phyloP scores from a whole-genome alignment of 1,140 invertebrate genomes.

The Chelonus insularis region DNA sequence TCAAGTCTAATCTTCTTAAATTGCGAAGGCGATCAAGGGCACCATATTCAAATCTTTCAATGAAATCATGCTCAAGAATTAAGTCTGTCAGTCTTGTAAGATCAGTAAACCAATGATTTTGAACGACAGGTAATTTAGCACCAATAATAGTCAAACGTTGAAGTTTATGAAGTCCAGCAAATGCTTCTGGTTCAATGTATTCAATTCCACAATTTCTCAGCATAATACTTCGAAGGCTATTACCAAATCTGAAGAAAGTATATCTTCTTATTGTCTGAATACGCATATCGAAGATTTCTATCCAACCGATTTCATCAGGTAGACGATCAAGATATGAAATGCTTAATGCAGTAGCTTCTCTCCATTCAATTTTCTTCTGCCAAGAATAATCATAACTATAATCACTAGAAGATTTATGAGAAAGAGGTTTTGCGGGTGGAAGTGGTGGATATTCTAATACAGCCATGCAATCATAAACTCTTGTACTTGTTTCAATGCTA shows the following conservation, averaged over 20 bases:
- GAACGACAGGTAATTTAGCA: constrained; percentile 31
- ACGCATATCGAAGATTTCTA: constrained; percentile 34
- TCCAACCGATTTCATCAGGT: constrained; percentile 42
- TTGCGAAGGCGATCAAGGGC: constrained; percentile 29
- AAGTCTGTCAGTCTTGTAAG: constrained; percentile 37
- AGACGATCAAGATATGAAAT: constrained; percentile 33
- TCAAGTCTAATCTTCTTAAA: constrained; percentile 34
- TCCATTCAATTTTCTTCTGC: constrained; percentile 24
- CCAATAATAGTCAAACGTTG: constrained; percentile 36
- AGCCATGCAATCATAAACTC: constrained; percentile 29
- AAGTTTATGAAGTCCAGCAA: constrained; percentile 43
- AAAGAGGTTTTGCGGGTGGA: neutral
- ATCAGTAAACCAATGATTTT: constrained; percentile 39
- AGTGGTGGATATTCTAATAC: constrained; percentile 24
- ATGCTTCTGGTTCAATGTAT: constrained; percentile 38
- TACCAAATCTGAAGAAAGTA: constrained; percentile 45
- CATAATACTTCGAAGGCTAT: constrained; percentile 40
- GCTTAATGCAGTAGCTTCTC: constrained; percentile 14
- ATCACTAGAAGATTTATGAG: neutral
- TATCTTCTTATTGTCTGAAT: constrained; percentile 35
- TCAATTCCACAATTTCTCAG: constrained; percentile 35
- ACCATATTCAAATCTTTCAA: constrained; percentile 33
- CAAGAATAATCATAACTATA: neutral
- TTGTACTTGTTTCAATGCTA: too few relatives aligned
- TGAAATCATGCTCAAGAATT: constrained; percentile 33